Conservation (phyloP, 2,113 vertebrate genomes). For the Oophaga pumilio region DNA sequence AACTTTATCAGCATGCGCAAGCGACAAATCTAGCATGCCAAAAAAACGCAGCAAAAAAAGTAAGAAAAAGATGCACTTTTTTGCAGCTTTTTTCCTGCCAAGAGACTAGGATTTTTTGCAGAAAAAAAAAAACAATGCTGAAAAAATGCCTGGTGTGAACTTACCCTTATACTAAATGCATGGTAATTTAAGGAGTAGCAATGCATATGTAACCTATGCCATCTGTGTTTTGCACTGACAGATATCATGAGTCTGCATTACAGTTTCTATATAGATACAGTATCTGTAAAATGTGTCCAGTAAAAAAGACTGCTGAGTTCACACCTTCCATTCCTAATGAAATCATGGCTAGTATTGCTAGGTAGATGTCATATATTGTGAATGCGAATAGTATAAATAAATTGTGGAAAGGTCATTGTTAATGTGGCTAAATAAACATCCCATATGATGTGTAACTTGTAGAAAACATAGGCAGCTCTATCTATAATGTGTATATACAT, state of each 20-base stretch:
- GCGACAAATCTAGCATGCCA: too few species aligned
- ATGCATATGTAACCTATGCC: not conserved
- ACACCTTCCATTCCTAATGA: not conserved
- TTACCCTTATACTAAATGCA: too few species aligned
- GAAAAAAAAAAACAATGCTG: too few species aligned
- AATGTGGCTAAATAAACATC: conserved; percentile 54
- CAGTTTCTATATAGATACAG: too few species aligned
- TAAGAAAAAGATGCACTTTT: too few species aligned
- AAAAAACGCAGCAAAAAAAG: too few species aligned
- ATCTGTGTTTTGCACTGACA: not conserved
- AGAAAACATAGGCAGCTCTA: conserved; percentile 38
- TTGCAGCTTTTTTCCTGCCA: too few species aligned
- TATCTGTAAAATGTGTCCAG: too few species aligned
- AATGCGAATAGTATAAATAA: conserved; percentile 12
- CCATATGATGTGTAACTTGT: conserved; percentile 50
- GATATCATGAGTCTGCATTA: not conserved
- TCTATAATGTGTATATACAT: conserved; percentile 48
- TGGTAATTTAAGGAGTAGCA: not conserved
- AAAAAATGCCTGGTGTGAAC: too few species aligned
- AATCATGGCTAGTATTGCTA: not conserved
- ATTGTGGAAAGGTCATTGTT: conserved; percentile 48
- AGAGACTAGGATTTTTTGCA: too few species aligned
- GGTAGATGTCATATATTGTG: not conserved
- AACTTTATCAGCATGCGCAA: too few species aligned
- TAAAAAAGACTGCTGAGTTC: not conserved